Evolutionary conservation across 2,113 vertebrate genomes (phyloP).

Genomic region (Dipodomys stephensi): DNA sequence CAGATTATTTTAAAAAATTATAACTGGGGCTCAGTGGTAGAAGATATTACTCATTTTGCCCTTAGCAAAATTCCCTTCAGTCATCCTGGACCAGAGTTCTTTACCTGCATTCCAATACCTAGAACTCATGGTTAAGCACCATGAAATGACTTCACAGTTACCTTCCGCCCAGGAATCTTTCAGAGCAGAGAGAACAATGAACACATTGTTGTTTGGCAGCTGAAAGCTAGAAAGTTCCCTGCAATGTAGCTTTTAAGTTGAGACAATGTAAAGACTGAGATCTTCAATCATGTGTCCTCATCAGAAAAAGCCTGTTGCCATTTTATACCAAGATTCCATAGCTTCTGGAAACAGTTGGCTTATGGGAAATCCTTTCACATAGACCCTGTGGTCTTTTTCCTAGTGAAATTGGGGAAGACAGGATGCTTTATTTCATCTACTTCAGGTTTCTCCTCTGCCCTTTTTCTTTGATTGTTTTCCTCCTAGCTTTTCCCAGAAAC

Average conservation of each 20-base stretch:
- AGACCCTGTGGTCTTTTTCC: neutral
- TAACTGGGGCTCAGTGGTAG: neutral
- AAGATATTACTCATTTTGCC: neutral
- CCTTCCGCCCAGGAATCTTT: neutral
- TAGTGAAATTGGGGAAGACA: neutral
- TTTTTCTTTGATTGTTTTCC: neutral
- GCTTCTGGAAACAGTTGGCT: conserved; percentile 25
- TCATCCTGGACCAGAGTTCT: neutral
- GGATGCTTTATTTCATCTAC: neutral
- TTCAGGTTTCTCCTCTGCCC: neutral
- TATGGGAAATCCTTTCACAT: neutral
- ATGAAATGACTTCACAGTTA: neutral
- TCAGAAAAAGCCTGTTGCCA: neutral
- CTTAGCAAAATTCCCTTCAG: neutral
- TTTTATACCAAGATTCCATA: neutral
- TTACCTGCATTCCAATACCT: neutral
- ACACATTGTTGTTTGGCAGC: neutral
- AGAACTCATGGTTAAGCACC: conserved; percentile 6
- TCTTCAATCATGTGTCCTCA: conserved; percentile 25
- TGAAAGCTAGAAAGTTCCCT: neutral
- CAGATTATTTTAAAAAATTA: conserved; percentile 9
- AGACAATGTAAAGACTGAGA: conserved; percentile 4
- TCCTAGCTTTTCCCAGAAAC: conserved; percentile 6
- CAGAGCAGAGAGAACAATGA: neutral
- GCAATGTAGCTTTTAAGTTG: neutral